Conservation (phyloP, 2,113 vertebrate genomes). For the Pelodiscus sinensis region DNA sequence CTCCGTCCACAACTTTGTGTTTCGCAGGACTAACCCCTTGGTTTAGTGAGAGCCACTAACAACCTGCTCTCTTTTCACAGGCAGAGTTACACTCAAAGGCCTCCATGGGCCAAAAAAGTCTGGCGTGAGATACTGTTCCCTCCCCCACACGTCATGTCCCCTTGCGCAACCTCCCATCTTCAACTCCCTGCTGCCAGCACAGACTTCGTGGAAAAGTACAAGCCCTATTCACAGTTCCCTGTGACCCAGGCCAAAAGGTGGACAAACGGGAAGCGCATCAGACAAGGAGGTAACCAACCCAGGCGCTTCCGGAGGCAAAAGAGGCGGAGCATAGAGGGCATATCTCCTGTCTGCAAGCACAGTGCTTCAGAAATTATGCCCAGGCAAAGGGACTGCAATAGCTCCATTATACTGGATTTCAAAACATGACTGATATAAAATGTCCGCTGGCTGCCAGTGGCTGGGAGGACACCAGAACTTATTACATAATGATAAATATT, state of each 20-base stretch:
- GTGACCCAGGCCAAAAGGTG: not conserved
- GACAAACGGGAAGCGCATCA: too few relatives aligned
- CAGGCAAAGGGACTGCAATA: not conserved
- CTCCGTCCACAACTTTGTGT: not conserved
- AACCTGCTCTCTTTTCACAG: not conserved
- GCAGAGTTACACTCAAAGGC: not conserved
- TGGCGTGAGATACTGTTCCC: fast-evolving
- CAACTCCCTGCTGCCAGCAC: not conserved
- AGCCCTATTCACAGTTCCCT: not conserved
- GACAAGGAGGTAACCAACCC: too few relatives aligned
- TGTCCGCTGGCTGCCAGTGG: not conserved
- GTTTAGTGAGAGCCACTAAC: fast-evolving
- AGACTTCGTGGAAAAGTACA: not conserved
- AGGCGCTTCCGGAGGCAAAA: too few relatives aligned
- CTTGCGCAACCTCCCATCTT: not conserved
- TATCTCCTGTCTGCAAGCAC: too few relatives aligned
- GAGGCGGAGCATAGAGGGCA: too few relatives aligned
- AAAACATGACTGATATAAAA: not conserved
- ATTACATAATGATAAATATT: not conserved
- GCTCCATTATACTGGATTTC: not conserved
- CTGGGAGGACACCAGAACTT: not conserved
- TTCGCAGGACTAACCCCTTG: not conserved
- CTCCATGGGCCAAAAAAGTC: not conserved
- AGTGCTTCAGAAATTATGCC: too few relatives aligned
- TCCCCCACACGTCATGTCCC: not conserved